A percentile compares a stretch with the other conserved stretches of the same genome.
These are phyloP conservation scores for Oppia nitens DNA, from an alignment of 1,140 invertebrate genomes.

Conservation along the genomic window DNA sequence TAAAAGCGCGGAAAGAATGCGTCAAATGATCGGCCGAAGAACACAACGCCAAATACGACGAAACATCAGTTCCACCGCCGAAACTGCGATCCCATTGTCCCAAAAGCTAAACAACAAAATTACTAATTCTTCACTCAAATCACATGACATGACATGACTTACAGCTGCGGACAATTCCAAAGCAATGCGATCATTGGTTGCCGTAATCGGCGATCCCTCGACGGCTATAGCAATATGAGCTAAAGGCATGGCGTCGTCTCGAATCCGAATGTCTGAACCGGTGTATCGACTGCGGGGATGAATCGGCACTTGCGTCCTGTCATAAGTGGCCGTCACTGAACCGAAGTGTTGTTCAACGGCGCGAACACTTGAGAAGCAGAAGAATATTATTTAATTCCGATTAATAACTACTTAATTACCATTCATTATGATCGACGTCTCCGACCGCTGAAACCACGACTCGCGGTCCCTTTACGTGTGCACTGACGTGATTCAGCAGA, in stretches of 20 bases:
- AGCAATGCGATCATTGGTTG: slow-evolving; percentile 87
- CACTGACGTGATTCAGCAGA: slow-evolving; percentile 66
- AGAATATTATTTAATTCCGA: not conserved
- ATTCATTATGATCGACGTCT: slow-evolving; percentile 67
- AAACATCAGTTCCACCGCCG: slow-evolving; percentile 72
- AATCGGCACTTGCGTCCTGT: slow-evolving; percentile 34
- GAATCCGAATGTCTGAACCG: slow-evolving; percentile 71
- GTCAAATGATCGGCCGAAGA: slow-evolving; percentile 50
- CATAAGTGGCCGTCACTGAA: slow-evolving; percentile 38
- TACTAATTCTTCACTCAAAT: not conserved
- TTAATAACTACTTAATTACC: slow-evolving; percentile 28
- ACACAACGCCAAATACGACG: slow-evolving; percentile 58
- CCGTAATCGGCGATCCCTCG: slow-evolving; percentile 87
- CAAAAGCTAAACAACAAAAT: slow-evolving; percentile 21
- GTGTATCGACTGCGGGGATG: slow-evolving; percentile 67
- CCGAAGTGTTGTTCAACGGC: slow-evolving; percentile 65
- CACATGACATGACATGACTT: not conserved
- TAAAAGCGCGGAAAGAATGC: slow-evolving; percentile 95
- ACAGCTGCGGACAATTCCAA: slow-evolving; percentile 95
- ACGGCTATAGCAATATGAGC: slow-evolving; percentile 90
- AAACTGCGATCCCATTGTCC: slow-evolving; percentile 52
- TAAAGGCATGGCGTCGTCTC: slow-evolving; percentile 83
- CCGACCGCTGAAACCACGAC: slow-evolving; percentile 94
- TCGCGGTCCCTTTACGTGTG: slow-evolving; percentile 81
- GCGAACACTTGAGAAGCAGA: slow-evolving; percentile 48